These are phyloP conservation scores for Eilema griseolum DNA, from an alignment of 2,888 invertebrate species.

Conservation along the genomic window DNA sequence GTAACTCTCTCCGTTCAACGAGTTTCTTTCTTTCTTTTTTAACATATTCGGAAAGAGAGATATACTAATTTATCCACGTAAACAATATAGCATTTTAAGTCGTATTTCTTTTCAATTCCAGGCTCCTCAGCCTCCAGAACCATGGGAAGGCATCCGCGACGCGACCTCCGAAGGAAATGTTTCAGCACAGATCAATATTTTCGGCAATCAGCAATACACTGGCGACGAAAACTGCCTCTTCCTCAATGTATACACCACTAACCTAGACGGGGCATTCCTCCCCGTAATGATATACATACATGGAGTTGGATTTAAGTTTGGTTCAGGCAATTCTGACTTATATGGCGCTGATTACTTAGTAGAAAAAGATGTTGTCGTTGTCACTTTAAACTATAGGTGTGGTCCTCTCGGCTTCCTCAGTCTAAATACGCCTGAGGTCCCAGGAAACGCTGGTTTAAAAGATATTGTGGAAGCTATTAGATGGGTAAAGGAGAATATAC, in stretches of 20 bases:
- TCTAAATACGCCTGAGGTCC: constrained; percentile 78
- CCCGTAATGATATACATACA: constrained; percentile 88
- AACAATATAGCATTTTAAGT: neutral
- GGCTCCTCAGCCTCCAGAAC: constrained; percentile 86
- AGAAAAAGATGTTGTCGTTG: constrained; percentile 86
- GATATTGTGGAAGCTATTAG: constrained; percentile 75
- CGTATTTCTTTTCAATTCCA: constrained; percentile 59
- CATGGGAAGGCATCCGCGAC: constrained; percentile 87
- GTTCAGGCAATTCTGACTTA: constrained; percentile 81
- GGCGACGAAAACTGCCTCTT: constrained; percentile 90
- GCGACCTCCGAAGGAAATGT: constrained; percentile 88
- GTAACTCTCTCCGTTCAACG: too few species aligned
- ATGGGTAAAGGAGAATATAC: constrained; percentile 79
- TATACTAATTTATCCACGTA: too few species aligned
- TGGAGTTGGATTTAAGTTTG: constrained; percentile 84
- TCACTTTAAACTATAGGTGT: constrained; percentile 86
- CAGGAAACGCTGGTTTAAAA: constrained; percentile 81
- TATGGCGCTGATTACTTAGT: constrained; percentile 85
- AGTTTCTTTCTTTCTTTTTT: too few species aligned
- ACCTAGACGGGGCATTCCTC: constrained; percentile 78
- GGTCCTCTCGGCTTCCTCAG: constrained; percentile 79
- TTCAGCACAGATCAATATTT: constrained; percentile 86
- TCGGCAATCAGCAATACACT: constrained; percentile 71
- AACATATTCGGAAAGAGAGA: too few species aligned
- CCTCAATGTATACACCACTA: constrained; percentile 89